Percentiles rank a stretch among this genome's conserved stretches.
phyloP scores from a whole-genome alignment of 2,888 invertebrate genomes.

The Pristionchus exspectatus region DNA sequence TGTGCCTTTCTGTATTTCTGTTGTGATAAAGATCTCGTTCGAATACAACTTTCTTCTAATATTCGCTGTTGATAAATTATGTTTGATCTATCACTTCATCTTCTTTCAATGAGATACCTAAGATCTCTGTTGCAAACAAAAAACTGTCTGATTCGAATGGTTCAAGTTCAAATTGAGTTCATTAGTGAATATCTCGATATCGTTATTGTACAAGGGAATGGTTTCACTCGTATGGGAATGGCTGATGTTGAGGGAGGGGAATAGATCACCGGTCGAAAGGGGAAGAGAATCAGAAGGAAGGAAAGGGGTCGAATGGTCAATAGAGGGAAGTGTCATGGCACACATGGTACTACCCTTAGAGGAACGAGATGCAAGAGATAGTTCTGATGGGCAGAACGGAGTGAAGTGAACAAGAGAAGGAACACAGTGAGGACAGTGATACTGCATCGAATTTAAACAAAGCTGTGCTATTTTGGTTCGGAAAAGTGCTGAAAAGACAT shows the following conservation, averaged over 20 bases:
- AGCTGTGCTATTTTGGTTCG: not conserved
- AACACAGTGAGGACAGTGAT: not conserved
- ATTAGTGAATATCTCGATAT: slow-evolving; percentile 19
- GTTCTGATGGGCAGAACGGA: not conserved
- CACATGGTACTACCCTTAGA: not conserved
- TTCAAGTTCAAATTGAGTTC: too few species aligned
- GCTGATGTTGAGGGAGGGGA: not conserved
- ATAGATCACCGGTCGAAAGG: slow-evolving; percentile 12
- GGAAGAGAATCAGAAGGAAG: not conserved
- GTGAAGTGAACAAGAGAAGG: not conserved
- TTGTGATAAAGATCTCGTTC: too few species aligned
- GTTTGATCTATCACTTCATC: not conserved
- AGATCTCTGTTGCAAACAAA: too few species aligned
- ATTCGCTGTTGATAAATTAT: too few species aligned
- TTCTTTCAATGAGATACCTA: not conserved
- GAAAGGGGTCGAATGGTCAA: not conserved
- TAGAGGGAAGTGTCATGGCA: not conserved
- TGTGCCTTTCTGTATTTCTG: not conserved
- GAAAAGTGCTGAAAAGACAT: not conserved
- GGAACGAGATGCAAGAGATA: not conserved
- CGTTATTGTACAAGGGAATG: slow-evolving; percentile 26
- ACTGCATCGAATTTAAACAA: not conserved
- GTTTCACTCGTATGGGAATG: slow-evolving; percentile 23
- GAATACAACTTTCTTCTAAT: too few species aligned
- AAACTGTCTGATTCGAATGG: too few species aligned